Conservation (phyloP, 2,113 vertebrate species). For the Ctenodactylus gundi region DNA sequence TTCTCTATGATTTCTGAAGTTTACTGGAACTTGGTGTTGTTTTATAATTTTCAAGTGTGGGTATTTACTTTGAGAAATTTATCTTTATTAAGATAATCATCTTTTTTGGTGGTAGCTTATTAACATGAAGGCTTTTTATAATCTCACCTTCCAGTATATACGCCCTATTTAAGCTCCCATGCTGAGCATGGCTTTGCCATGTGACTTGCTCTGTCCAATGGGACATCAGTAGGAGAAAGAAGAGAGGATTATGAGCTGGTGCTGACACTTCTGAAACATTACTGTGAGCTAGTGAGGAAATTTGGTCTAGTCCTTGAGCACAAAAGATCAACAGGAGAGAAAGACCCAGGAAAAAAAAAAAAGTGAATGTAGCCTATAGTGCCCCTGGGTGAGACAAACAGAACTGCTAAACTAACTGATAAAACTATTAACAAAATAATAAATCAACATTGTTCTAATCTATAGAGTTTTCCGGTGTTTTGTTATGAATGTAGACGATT, state of each 20-base stretch:
- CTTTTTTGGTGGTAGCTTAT: not conserved
- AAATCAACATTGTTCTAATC: not conserved
- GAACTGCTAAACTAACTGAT: not conserved
- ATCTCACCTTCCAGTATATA: not conserved
- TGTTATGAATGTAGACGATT: not conserved
- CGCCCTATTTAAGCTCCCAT: not conserved
- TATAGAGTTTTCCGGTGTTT: not conserved
- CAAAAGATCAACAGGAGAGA: not conserved
- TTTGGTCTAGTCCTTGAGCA: not conserved
- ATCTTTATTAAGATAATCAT: not conserved
- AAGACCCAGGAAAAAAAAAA: too few species aligned
- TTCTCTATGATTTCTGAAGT: too few species aligned
- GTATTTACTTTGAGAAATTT: not conserved
- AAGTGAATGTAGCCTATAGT: not conserved
- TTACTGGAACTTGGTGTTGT: not conserved
- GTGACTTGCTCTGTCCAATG: not conserved
- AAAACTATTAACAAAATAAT: not conserved
- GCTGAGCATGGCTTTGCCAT: not conserved
- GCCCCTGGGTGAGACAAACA: not conserved
- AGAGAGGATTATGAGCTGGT: not conserved
- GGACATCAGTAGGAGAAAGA: not conserved
- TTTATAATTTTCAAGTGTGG: not conserved
- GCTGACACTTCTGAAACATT: not conserved
- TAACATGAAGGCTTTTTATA: not conserved
- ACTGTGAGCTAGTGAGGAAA: not conserved